Base-by-base conservation (phyloP, 2,113 vertebrate species). In the Morone saxatilis region DNA sequence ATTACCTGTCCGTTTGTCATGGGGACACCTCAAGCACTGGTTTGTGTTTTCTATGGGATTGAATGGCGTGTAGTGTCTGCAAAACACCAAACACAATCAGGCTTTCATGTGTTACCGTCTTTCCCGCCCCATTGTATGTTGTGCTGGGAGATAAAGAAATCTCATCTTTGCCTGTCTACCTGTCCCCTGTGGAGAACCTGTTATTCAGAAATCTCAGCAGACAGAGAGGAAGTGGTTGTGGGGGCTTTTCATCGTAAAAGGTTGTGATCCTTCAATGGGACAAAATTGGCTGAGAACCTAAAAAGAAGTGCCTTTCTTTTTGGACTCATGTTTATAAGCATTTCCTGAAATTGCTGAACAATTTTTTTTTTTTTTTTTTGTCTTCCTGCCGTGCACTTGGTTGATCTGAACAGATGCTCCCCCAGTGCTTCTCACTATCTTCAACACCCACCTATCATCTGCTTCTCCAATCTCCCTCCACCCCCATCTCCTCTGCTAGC, bases 391-490 rank as follows among this genome's bases (percentile, higher is more conserved):
- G 25, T 78, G 65, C 85, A 51, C 83, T 80, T 16, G 4, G 81
- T 71, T 85, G 90, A 89, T 87, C 85, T 61, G 57, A 94, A 51
- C 93, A 94, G 92, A 94, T 93, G 92, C 91, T 93, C 86, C 85
- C 80, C 78, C 51, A 48, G 76, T 74, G 89, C 78, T 71, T 89
- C 90, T 89, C 80, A 36, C 89, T 73, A 78, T 89, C 87, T 86
- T 76, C 87, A 76, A 91, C 93, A 88, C 93, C 93, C 93, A 94
- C 93, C 90, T 78, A 80, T 94, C 93, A 90, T 94, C 92, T 94
- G 93, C 89, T 91, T 74, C 90, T 67, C 78, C 88, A 77, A n/a
- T 74, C 86, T 91, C 81, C 88, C 77, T 83, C 86, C 91, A 79
- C 90, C 92, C 81, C 91, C 89, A 79, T 63, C 86, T 88, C 89